phyloP scores from a whole-genome alignment of 2,113 vertebrate species.

The Cinclus mexicanus region DNA sequence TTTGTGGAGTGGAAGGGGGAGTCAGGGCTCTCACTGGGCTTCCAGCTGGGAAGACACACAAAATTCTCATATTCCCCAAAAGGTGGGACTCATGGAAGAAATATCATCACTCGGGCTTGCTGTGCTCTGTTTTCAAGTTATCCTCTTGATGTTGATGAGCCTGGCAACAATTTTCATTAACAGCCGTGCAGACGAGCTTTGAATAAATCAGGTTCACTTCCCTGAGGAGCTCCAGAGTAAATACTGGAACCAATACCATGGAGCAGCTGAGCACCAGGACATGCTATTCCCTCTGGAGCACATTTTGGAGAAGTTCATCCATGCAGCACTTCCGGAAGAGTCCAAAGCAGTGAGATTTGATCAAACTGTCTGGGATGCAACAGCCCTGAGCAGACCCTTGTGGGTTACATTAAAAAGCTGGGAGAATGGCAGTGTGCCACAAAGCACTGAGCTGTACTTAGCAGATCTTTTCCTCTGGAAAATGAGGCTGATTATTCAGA shows the following conservation, averaged over 20 bases:
- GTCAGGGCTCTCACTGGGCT: background rate
- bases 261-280: background rate
- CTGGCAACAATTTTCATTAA: background rate
- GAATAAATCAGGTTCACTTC: background rate
- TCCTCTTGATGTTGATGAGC: background rate
- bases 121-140: background rate
- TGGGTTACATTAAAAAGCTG: background rate
- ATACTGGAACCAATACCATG: background rate
- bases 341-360: background rate
- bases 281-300: background rate
- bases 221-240: background rate
- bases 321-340: background rate
- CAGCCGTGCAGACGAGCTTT: background rate
- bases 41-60: background rate
- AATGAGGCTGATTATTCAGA: background rate
- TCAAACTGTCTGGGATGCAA: background rate
- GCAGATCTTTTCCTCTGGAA: background rate
- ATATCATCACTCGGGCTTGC: background rate
- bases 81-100: background rate
- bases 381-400: background rate
- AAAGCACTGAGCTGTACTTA: background rate
- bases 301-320: background rate
- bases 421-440: background rate
- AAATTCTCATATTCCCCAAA: background rate
- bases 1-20: background rate